Evolutionary conservation across 2,888 invertebrate genomes (phyloP), one percentile per base, ranked within the genome.

Genomic region (Heteromurus nitidus): DNA sequence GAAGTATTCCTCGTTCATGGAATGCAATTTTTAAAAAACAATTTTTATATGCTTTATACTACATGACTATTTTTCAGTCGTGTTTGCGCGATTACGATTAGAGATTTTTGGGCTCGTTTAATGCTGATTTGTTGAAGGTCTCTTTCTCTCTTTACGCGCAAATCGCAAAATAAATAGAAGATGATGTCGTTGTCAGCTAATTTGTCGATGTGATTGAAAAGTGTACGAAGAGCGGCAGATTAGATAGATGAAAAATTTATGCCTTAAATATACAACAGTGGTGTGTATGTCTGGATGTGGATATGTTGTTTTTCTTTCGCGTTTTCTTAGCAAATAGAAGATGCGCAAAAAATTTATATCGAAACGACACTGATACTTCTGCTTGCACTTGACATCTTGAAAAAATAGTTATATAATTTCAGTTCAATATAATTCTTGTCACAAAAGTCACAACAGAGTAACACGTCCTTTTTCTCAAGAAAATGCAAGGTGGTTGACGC

Each of bases 81-180:
- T 80, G 80, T 68, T 72, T 65, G 62, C 50, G 73, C 44, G 73
- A 80, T 73, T 80, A 67, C 50, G 73, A 65, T 65, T 79, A 76
- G 28, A 69, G 44, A n/a, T 44, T 73, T 72, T 73, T 73, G 73
- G 68, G 79, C 65, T 73, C 60, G 64, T 80, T 73, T 68, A n/a
- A n/a, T n/a, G 24, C 60, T 72, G 55, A 64, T 55, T 65, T n/a
- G n/a, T n/a, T 65, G 79, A 79, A 79, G 79, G 79, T 72, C 72
- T 44, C 31, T 62, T 44, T 44, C 13, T n/a, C 16, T 64, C 55
- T 11, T 11, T 18, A 7, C 30, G 53, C 58, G 31, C 47, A 44
- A 55, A 36, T 65, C n/a, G 22, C 11, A 62, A 44, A 60, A 44
- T 30, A 65, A 65, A 65, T 7, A 65, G 7, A 60, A 30, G 65